Conservation (phyloP, 2,888 invertebrate genomes). For the Agriotes lineatus region DNA sequence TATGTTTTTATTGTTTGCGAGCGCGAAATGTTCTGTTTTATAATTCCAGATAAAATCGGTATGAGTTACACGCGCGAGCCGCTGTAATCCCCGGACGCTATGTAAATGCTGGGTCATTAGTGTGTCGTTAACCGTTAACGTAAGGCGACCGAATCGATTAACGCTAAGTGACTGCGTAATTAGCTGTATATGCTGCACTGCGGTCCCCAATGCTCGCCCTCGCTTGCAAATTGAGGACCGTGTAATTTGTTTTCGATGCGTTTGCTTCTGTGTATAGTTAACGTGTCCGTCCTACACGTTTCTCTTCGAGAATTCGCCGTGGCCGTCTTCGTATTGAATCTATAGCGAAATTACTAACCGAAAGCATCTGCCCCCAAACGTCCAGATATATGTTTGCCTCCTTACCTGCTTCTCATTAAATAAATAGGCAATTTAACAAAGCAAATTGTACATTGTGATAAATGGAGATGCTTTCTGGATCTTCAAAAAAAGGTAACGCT, state of each 20-base stretch:
- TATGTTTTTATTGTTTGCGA: constrained; percentile 67
- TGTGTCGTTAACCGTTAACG: constrained; percentile 68
- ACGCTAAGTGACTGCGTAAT: constrained; percentile 69
- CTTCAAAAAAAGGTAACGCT: no score
- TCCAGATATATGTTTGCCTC: no score
- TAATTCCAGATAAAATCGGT: constrained; percentile 66
- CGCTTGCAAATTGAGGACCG: constrained; percentile 60
- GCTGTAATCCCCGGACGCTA: constrained; percentile 57
- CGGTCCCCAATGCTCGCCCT: constrained; percentile 51
- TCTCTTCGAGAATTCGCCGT: constrained; percentile 14
- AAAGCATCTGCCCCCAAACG: no score
- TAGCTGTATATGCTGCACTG: constrained; percentile 65
- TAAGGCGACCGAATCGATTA: constrained; percentile 69
- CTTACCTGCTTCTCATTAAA: no score
- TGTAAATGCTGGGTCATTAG: constrained; percentile 68
- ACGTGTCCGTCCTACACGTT: constrained; percentile 19
- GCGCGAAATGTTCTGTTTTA: constrained; percentile 65
- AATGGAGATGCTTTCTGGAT: no score
- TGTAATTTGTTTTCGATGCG: constrained; percentile 52
- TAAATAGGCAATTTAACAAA: no score
- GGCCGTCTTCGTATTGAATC: no score
- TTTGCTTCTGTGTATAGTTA: constrained; percentile 40
- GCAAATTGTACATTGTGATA: no score
- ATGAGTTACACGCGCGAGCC: constrained; percentile 61
- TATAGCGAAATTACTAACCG: no score